phyloP scores from a whole-genome alignment of 2,113 vertebrate genomes.

The Romanogobio albipinnatus region DNA sequence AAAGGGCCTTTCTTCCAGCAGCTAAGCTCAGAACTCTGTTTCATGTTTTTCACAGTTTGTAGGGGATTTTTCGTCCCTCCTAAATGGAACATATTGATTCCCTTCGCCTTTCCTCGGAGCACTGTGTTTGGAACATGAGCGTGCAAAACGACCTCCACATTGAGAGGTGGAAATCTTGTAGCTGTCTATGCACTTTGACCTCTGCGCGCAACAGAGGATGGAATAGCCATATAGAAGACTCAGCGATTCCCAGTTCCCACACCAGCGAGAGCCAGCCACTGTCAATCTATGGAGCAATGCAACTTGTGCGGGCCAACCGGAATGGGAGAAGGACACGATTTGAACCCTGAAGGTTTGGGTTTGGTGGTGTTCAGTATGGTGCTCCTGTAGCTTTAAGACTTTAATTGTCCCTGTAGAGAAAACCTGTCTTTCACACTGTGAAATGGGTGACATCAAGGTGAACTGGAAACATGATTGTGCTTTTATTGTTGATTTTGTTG shows the following conservation, averaged over 20 bases:
- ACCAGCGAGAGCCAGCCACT: slow-evolving; percentile 73
- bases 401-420: slow-evolving; percentile 27
- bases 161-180: slow-evolving; percentile 68
- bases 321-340: slow-evolving; percentile 27
- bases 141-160: slow-evolving; percentile 66
- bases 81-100: slow-evolving; percentile 67
- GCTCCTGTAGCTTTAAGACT: slow-evolving; percentile 56
- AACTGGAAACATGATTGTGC: slow-evolving; percentile 57
- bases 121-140: slow-evolving; percentile 66
- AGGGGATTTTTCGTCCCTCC: slow-evolving; percentile 54
- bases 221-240: slow-evolving; percentile 81
- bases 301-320: slow-evolving; percentile 56
- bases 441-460: slow-evolving; percentile 55
- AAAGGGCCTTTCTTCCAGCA: slow-evolving; percentile 53
- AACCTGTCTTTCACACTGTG: slow-evolving; percentile 60
- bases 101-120: slow-evolving; percentile 65
- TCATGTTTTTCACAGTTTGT: slow-evolving; percentile 55
- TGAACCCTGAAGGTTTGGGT: slow-evolving; percentile 12
- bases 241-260: slow-evolving; percentile 70
- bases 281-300: slow-evolving; percentile 56
- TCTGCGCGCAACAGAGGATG: slow-evolving; percentile 75
- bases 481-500: slow-evolving; percentile 39
- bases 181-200: slow-evolving; percentile 83
- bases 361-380: background rate
- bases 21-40: slow-evolving; percentile 52